phyloP scores from a whole-genome alignment of 2,888 invertebrate genomes.

The Yponomeuta sedellus region DNA sequence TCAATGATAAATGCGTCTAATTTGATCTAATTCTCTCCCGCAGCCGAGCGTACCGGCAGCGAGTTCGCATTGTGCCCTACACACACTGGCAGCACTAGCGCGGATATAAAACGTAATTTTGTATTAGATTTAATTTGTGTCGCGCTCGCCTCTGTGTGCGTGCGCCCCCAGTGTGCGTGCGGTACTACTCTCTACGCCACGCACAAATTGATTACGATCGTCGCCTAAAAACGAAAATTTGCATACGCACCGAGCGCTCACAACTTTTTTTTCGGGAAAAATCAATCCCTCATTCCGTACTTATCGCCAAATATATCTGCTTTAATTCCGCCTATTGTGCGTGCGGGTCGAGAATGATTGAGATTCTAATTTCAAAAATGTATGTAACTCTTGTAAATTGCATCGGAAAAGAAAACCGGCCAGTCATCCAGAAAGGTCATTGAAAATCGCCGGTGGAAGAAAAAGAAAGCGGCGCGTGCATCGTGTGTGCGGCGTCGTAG shows the following conservation, averaged over 20 bases:
- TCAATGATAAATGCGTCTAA: conserved; percentile 8
- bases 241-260: conserved; percentile 58
- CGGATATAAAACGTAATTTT: conserved; percentile 76
- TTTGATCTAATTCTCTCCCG: background rate
- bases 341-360: background rate
- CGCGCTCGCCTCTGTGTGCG: conserved; percentile 41
- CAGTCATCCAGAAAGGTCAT: conserved; percentile 6
- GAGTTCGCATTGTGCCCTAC: conserved; percentile 66
- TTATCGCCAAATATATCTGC: conserved; percentile 13
- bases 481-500: conserved; percentile 8
- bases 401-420: background rate
- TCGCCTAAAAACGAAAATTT: conserved; percentile 67
- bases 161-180: conserved; percentile 42
- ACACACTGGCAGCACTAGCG: conserved; percentile 66
- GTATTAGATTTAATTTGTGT: conserved; percentile 76
- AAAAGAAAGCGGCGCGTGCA: conserved; percentile 1
- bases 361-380: conserved; percentile 19
- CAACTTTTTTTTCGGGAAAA: conserved; percentile 39
- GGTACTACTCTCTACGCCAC: conserved; percentile 61
- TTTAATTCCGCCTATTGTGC: conserved; percentile 26
- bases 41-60: conserved; percentile 55
- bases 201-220: conserved; percentile 75
- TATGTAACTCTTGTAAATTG: conserved; percentile 13
- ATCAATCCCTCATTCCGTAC: conserved; percentile 35
- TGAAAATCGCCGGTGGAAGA: background rate